phyloP scores from a whole-genome alignment of 2,113 vertebrate genomes.

The Larimichthys polyactis region DNA sequence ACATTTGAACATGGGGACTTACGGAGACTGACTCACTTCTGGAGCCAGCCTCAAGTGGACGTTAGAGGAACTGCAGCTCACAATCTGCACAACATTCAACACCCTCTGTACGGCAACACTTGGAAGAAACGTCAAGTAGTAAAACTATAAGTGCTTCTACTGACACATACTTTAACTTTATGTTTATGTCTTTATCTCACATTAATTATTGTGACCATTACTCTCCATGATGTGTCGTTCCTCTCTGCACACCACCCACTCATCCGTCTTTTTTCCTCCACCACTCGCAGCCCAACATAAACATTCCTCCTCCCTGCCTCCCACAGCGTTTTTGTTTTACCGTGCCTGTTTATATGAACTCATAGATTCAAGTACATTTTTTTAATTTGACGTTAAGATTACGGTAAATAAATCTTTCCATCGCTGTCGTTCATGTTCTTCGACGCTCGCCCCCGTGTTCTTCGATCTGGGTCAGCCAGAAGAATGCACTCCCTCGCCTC shows the following conservation, averaged over 20 bases:
- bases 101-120: no score
- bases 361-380: background rate
- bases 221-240: background rate
- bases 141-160: no score
- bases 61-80: no score
- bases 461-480: slow-evolving; percentile 27
- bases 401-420: background rate
- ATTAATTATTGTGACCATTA: background rate
- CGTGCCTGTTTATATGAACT: slow-evolving; percentile 9
- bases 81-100: no score
- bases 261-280: background rate
- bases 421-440: background rate
- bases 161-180: no score
- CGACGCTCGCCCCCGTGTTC: background rate
- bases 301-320: slow-evolving; percentile 38
- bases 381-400: background rate
- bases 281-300: slow-evolving; percentile 16
- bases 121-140: no score
- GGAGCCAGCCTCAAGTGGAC: no score
- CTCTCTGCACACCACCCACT: slow-evolving; percentile 1
- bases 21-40: no score
- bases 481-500: slow-evolving; percentile 3
- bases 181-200: background rate
- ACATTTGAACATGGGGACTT: no score
- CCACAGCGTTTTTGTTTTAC: background rate